Evolutionary conservation across 2,797 vertebrate genomes (phyloP), one percentile per base, ranked within the genome.

Genomic region (Anas bernieri): DNA sequence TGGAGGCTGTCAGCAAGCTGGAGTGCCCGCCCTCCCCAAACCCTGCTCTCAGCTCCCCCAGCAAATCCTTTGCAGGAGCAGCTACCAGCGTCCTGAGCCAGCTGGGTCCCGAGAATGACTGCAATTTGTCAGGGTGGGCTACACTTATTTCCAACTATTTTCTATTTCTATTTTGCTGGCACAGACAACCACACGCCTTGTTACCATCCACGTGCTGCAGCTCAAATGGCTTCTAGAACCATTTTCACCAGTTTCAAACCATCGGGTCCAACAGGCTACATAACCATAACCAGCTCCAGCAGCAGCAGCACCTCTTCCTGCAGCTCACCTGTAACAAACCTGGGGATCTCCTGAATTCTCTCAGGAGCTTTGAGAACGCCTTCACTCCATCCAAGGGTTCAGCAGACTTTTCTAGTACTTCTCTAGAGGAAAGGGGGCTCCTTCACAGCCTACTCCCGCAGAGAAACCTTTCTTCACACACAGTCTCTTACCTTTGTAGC

Each of bases 381-480:
- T 62, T 52, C 26, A 20, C 17, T 6, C 25, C 17, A 7, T 9
- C 41, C 13, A 43, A 16, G 39, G 41, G 41, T 31, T 31, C 30
- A 45, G 7, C 63, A 45, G 63, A 8, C 21, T 23, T 45, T 45
- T 45, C 43, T 21, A 45, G 21, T 45, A 17, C 61, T 39, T 7
- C 43, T 30, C 20, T 14, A 31, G 30, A 43, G 6, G 30, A 31
- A 31, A 59, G 7, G 21, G 13, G 56, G n/a, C 56, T 45, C 70
- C 15, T 11, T 43, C 80, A 37, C 7, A 46, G 23, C 45, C 48
- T 6, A 0, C 10, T 61, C 12, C 50, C 7, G 3, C 31, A 0
- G 1, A n/a, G 6, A 88, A 4, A 33, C 13, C 5, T 5, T 26
- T 9, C 58, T 69, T 33, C 6, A 26, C 1, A 0, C 8, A 0